Conservation (phyloP, 2,888 invertebrate genomes). For the Apamea anceps region DNA sequence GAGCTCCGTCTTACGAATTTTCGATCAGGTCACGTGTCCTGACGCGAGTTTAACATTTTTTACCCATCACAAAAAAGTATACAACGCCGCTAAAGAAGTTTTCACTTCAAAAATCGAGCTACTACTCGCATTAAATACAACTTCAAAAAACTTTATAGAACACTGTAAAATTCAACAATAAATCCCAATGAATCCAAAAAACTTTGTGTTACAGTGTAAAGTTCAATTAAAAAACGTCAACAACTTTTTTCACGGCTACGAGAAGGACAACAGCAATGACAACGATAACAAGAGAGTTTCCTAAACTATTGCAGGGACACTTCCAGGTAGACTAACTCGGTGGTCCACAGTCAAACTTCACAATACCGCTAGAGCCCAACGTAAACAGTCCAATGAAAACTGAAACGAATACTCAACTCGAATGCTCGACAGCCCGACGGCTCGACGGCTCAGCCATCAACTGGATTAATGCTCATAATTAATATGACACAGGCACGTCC, state of each 20-base stretch:
- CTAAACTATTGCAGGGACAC: neutral
- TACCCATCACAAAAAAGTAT: too few species aligned
- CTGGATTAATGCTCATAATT: constrained; percentile 52
- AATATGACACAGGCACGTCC: constrained; percentile 29
- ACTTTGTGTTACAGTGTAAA: neutral
- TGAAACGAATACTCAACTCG: constrained; percentile 44
- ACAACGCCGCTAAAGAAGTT: too few species aligned
- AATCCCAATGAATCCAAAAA: neutral
- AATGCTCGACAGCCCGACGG: constrained; percentile 13
- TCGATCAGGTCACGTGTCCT: too few species aligned
- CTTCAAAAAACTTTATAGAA: too few species aligned
- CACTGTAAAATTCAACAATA: neutral
- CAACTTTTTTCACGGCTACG: neutral
- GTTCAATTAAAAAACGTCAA: neutral
- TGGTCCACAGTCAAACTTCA: constrained; percentile 43
- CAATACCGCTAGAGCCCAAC: constrained; percentile 40
- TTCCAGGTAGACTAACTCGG: constrained; percentile 10
- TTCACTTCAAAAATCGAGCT: too few species aligned
- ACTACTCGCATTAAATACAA: neutral
- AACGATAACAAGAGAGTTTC: neutral
- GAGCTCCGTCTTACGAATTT: too few species aligned
- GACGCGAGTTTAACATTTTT: too few species aligned
- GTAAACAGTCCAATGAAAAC: constrained; percentile 58
- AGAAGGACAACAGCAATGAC: neutral
- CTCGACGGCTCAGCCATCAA: constrained; percentile 20